These are phyloP conservation scores for Octodon degus DNA, from an alignment of 2,113 vertebrate species.

Conservation along the genomic window DNA sequence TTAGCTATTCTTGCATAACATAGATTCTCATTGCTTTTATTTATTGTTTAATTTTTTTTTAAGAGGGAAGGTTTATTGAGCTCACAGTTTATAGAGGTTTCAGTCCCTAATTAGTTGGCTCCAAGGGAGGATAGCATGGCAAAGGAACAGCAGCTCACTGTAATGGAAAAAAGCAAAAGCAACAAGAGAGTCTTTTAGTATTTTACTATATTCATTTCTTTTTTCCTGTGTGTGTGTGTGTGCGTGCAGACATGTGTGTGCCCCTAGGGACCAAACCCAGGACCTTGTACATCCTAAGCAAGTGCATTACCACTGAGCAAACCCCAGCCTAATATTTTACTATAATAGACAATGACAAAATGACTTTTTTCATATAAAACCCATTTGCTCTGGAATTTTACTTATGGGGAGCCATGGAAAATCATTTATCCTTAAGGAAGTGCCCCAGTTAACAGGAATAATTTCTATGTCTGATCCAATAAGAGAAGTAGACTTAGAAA, in stretches of 20 bases:
- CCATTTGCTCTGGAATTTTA: not conserved
- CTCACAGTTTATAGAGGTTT: not conserved
- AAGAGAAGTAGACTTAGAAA: constrained; percentile 21
- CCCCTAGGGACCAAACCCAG: not conserved
- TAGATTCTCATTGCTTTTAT: not conserved
- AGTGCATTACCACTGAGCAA: not conserved
- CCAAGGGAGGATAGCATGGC: not conserved
- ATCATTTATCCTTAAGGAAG: not conserved
- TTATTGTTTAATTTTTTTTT: not conserved
- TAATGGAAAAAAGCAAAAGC: not conserved
- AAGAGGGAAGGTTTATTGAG: not conserved
- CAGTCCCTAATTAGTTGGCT: not conserved
- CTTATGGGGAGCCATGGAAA: not conserved
- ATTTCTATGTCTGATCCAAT: not conserved
- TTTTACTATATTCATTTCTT: not conserved
- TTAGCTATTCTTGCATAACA: not conserved
- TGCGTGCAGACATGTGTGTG: not conserved
- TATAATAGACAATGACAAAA: not conserved
- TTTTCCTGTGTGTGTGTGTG: not conserved
- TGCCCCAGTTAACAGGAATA: not conserved
- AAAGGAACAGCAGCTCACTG: not conserved
- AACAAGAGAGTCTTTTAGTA: not conserved
- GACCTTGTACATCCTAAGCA: not conserved
- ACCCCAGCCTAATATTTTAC: not conserved
- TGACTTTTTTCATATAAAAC: constrained; percentile 10